Evolutionary conservation across 1,140 invertebrate genomes (phyloP), one percentile per base, ranked within the genome.

Genomic region (Drosophila nigromelanica): DNA sequence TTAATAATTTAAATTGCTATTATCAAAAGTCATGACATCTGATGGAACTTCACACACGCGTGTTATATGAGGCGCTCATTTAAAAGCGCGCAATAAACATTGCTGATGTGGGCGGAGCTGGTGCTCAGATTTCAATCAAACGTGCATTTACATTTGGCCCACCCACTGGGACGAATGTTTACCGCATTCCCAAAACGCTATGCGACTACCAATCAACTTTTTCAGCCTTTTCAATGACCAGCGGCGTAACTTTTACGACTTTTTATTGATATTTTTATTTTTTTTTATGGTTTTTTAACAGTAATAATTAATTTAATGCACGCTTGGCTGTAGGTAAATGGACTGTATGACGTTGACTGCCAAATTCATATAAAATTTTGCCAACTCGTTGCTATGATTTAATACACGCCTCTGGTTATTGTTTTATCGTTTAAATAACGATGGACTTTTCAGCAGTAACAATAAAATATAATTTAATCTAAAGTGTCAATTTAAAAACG

Each of bases 261-360:
- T 77, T 87, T 87, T 78, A 82, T 87, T 80, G 73, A 77, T 79
- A 87, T 87, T 78, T 82, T 42, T 59, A 56, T 63, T 81, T 81
- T 63, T 81, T 81, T 89, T 86, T 83, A 89, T 83, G 76, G 69
- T 55, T 89, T 89, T 89, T 89, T 89, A 89, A 89, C 83, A 78
- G 80, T 83, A 89, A 89, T 80, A 89, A 89, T 89, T 89, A 89
- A 89, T 89, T 83, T 80, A 89, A 89, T 89, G 80, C 61, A 61
- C 60, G 61, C 83, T 56, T 70, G 59, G 83, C 76, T 83, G 83
- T 87, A 87, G 83, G 83, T 87, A 89, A 87, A 89, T 86, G 61
- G 79, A 35, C 70, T 48, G 33, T 50, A 39, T 58, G 71, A 71
- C 80, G 76, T 69, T 27, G 55, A 27, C 64, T 24, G 37, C 55